Evolutionary conservation across 2,888 invertebrate genomes (phyloP).

Genomic region (Margaritifera margaritifera): DNA sequence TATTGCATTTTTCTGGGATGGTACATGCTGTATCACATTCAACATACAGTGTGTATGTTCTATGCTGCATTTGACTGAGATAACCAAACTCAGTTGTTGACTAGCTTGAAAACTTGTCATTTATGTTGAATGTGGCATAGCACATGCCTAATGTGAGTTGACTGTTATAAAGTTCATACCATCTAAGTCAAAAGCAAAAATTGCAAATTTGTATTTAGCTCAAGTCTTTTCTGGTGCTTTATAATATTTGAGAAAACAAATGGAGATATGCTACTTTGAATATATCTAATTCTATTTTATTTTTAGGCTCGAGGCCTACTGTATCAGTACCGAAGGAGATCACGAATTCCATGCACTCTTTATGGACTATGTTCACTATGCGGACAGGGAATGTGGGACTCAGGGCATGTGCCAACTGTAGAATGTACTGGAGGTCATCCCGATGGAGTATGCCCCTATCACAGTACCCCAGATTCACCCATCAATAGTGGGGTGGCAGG

Average conservation of each 20-base stretch:
- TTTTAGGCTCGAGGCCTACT: slow-evolving; percentile 87
- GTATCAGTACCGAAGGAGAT: slow-evolving; percentile 90
- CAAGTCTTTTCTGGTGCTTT: background rate
- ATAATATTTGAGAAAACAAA: too few relatives aligned
- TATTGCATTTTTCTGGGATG: too few relatives aligned
- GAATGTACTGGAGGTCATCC: slow-evolving; percentile 78
- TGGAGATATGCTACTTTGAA: too few relatives aligned
- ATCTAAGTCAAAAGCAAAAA: too few relatives aligned
- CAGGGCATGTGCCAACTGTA: slow-evolving; percentile 88
- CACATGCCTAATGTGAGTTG: too few relatives aligned
- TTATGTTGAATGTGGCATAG: too few relatives aligned
- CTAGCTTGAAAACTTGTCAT: too few relatives aligned
- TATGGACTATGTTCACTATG: slow-evolving; percentile 90
- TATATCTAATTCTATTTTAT: slow-evolving; percentile 3
- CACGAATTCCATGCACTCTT: slow-evolving; percentile 90
- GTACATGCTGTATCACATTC: too few relatives aligned
- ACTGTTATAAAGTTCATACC: too few relatives aligned
- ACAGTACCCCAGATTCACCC: slow-evolving; percentile 38
- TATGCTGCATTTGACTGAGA: too few relatives aligned
- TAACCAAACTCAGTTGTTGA: too few relatives aligned
- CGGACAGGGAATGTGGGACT: slow-evolving; percentile 96
- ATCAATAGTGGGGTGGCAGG: slow-evolving; percentile 2
- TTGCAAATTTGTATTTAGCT: background rate
- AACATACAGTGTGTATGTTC: too few relatives aligned
- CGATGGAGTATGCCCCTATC: slow-evolving; percentile 55